phyloP scores from a whole-genome alignment of 37 sponge, comb jelly and placozoan species.

The Halichondria panicea region DNA sequence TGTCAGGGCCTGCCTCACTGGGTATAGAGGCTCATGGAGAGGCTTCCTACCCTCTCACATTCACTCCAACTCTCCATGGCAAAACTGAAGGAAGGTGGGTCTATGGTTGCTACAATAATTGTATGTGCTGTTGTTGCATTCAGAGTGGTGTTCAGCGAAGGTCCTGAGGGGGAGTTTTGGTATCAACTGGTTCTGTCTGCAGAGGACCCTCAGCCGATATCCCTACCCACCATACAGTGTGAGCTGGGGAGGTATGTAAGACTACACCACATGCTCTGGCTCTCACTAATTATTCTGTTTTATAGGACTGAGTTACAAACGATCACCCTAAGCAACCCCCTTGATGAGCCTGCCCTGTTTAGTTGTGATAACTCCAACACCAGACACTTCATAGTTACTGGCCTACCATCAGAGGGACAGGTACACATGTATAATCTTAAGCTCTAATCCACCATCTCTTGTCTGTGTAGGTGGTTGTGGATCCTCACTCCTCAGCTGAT shows the following conservation, averaged over 20 bases:
- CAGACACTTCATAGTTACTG: constrained; percentile 40
- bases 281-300: not conserved
- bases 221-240: constrained; percentile 47
- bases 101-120: not conserved
- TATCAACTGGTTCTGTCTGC: constrained; percentile 72
- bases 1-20: constrained; percentile 41
- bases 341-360: constrained; percentile 30
- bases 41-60: constrained; percentile 36
- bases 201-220: constrained; percentile 61
- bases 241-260: constrained; percentile 74
- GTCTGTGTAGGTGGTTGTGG: constrained; percentile 31
- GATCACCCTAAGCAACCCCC: constrained; percentile 47
- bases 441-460: not conserved
- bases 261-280: not conserved
- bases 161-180: constrained; percentile 85
- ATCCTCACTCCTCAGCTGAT: constrained; percentile 25
- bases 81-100: constrained; percentile 36
- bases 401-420: constrained; percentile 28
- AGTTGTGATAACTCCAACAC: constrained; percentile 41
- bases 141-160: constrained; percentile 44
- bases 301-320: constrained; percentile 15
- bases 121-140: not conserved
- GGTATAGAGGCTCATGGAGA: constrained; percentile 11
- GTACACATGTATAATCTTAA: not conserved
- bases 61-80: constrained; percentile 47